phyloP scores from a whole-genome alignment of 2,888 invertebrate genomes.

The Pyrrhosoma nymphula region DNA sequence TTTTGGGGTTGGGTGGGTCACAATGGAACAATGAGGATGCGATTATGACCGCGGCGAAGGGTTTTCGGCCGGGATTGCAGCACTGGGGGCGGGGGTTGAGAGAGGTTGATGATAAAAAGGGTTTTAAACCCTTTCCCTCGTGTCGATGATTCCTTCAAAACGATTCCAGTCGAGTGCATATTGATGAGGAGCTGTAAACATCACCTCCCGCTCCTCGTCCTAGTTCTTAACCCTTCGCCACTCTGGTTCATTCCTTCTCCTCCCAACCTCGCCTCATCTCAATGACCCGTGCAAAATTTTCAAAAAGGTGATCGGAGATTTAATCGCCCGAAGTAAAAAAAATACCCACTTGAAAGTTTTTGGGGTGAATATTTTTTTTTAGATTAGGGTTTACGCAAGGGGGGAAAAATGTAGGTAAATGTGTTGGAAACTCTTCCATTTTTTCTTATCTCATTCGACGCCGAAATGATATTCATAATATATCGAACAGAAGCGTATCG shows the following conservation, averaged over 20 bases:
- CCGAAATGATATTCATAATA: not conserved
- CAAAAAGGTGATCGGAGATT: not conserved
- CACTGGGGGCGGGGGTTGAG: no score
- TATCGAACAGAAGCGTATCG: not conserved
- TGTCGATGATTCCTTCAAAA: constrained; percentile 9
- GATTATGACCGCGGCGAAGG: not conserved
- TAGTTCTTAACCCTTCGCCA: not conserved
- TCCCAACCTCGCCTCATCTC: not conserved
- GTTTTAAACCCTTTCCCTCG: not conserved
- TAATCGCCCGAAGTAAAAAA: not conserved
- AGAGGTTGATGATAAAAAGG: not conserved
- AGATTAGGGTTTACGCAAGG: not conserved
- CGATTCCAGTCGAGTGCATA: constrained; percentile 29
- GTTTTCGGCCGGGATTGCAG: not conserved
- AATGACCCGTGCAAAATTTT: not conserved
- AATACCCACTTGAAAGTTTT: not conserved
- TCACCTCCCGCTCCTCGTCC: not conserved
- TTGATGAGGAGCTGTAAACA: constrained; percentile 24
- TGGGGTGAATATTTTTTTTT: not conserved
- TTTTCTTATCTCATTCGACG: not conserved
- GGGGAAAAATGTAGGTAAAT: not conserved
- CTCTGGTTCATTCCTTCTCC: not conserved
- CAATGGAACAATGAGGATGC: constrained; percentile 9
- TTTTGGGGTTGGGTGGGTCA: not conserved
- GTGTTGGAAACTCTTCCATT: not conserved